phyloP scores from a whole-genome alignment of 2,113 vertebrate genomes.

The Peucedramus taeniatus region DNA sequence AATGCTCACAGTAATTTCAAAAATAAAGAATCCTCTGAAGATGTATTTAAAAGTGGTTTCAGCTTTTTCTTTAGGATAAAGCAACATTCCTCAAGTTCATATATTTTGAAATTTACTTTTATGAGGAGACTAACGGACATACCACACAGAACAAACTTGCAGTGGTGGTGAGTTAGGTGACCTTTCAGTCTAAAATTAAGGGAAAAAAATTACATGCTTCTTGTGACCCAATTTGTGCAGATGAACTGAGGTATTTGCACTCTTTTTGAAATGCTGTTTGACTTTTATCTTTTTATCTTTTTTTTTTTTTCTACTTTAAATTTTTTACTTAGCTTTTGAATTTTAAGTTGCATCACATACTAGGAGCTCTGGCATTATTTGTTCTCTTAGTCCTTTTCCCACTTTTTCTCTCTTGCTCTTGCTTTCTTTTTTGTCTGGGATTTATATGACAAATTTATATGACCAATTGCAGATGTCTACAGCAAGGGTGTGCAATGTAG shows the following conservation, averaged over 20 bases:
- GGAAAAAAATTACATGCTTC: background rate
- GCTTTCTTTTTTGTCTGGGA: background rate
- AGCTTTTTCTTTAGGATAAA: background rate
- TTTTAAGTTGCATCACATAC: background rate
- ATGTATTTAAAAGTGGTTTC: accelerated
- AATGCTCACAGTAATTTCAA: background rate
- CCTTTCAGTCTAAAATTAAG: background rate
- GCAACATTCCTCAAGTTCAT: background rate
- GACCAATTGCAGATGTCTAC: background rate
- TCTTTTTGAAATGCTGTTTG: background rate
- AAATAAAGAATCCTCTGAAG: background rate
- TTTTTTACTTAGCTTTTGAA: background rate
- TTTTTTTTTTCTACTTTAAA: background rate
- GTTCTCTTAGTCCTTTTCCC: background rate
- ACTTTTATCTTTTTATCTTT: background rate
- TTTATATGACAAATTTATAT: background rate
- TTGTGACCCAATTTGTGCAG: background rate
- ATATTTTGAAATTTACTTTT: background rate
- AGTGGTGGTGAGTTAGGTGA: background rate
- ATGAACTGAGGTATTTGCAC: background rate
- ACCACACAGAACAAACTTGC: background rate
- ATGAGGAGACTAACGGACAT: background rate
- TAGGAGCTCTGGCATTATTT: background rate
- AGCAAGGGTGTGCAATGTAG: background rate
- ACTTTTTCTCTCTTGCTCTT: background rate